These are phyloP conservation scores for Lordiphosa clarofinis DNA, from an alignment of 1,140 invertebrate species.

Conservation along the genomic window DNA sequence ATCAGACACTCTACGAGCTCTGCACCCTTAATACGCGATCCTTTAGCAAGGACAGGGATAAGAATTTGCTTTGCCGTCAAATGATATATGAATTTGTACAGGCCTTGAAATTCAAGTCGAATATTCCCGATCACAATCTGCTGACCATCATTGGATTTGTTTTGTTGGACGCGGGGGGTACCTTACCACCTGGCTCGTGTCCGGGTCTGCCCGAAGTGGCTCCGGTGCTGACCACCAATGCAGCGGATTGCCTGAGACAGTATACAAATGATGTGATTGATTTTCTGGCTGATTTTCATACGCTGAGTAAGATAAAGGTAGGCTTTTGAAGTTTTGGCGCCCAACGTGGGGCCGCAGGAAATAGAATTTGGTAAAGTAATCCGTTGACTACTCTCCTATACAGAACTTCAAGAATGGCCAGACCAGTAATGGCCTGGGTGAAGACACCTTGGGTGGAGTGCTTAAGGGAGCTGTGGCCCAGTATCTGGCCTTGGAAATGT, in stretches of 20 bases:
- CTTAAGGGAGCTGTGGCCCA: slow-evolving; percentile 97
- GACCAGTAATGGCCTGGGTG: slow-evolving; percentile 89
- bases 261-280: slow-evolving; percentile 97
- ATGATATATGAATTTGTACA: slow-evolving; percentile 96
- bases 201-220: slow-evolving; percentile 80
- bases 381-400: neutral
- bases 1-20: slow-evolving; percentile 92
- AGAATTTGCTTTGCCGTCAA: slow-evolving; percentile 92
- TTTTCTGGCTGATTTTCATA: slow-evolving; percentile 97
- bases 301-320: slow-evolving; percentile 97
- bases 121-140: slow-evolving; percentile 96
- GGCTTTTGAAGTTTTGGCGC: neutral
- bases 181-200: slow-evolving; percentile 82
- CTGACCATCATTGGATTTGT: slow-evolving; percentile 93
- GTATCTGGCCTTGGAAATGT: slow-evolving; percentile 96
- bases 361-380: neutral
- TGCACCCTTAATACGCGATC: slow-evolving; percentile 93
- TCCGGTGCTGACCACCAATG: slow-evolving; percentile 88
- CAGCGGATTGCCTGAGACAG: slow-evolving; percentile 94
- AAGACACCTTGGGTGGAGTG: slow-evolving; percentile 96
- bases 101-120: slow-evolving; percentile 96
- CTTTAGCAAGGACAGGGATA: slow-evolving; percentile 95
- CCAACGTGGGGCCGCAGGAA: too few species aligned
- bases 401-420: slow-evolving; percentile 90
- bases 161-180: slow-evolving; percentile 86